Percentiles rank a stretch among this genome's conserved stretches.
Evolutionary conservation across 2,797 vertebrate species (phyloP).

Genomic region (Otus scops): DNA sequence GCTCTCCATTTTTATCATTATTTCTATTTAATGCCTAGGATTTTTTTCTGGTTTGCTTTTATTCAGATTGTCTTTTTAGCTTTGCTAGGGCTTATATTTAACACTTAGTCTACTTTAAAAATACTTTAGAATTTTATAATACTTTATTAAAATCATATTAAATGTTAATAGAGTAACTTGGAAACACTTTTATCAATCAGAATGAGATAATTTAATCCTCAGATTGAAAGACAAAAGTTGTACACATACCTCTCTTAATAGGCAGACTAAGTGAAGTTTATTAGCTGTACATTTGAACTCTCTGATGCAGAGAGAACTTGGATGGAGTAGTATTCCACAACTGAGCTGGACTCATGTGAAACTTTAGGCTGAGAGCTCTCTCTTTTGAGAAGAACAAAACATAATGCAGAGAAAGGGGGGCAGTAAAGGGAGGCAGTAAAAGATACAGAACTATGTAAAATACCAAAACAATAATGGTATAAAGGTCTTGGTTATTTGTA

Average conservation of each 20-base stretch:
- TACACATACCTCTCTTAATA: not conserved
- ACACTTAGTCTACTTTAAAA: not conserved
- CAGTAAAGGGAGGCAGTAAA: not conserved
- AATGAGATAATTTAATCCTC: not conserved
- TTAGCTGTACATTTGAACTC: not conserved
- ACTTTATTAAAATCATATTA: not conserved
- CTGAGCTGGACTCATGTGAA: not conserved
- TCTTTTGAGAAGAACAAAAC: not conserved
- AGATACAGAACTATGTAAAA: not conserved
- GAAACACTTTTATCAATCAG: not conserved
- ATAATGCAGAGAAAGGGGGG: not conserved
- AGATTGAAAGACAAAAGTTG: not conserved
- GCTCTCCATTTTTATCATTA: not conserved
- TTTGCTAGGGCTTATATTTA: not conserved
- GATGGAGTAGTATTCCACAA: not conserved
- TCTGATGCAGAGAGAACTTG: not conserved
- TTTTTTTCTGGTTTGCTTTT: not conserved
- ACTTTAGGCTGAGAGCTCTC: not conserved
- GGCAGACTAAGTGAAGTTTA: not conserved
- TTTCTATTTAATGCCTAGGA: not conserved
- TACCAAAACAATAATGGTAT: not conserved
- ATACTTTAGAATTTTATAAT: not conserved
- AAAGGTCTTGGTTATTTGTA: not conserved
- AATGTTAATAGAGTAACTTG: not conserved
- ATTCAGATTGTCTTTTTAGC: not conserved